Percentiles rank a stretch among this genome's conserved stretches.
phyloP scores from a whole-genome alignment of 2,888 invertebrate genomes.

The Ennomos erosarius region DNA sequence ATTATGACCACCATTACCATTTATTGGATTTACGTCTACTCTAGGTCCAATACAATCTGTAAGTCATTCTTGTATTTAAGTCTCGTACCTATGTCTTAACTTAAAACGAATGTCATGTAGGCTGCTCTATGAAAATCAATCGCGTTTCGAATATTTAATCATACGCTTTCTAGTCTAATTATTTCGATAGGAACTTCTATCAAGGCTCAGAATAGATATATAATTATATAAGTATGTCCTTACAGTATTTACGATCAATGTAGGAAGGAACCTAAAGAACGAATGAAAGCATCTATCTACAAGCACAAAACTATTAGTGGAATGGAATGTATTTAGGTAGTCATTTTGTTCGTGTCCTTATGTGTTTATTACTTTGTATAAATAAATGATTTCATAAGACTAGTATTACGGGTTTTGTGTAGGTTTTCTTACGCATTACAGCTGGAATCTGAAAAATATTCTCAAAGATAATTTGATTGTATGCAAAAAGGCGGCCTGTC shows the following conservation, averaged over 20 bases:
- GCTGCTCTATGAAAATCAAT: slow-evolving; percentile 22
- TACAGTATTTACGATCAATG: no score
- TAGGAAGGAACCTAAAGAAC: slow-evolving; percentile 22
- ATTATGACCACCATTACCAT: no score
- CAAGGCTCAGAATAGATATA: no score
- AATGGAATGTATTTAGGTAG: slow-evolving; percentile 18
- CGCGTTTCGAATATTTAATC: slow-evolving; percentile 22
- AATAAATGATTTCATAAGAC: slow-evolving; percentile 21
- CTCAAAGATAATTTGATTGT: no score
- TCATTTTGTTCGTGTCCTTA: slow-evolving; percentile 28
- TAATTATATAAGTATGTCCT: no score
- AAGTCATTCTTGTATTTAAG: no score
- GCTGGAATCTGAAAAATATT: no score
- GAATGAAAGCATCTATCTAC: slow-evolving; percentile 12
- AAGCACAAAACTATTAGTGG: slow-evolving; percentile 10
- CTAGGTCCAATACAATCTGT: no score
- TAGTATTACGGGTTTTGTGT: slow-evolving; percentile 14
- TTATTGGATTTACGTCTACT: no score
- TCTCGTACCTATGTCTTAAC: background rate
- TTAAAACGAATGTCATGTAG: slow-evolving; percentile 1
- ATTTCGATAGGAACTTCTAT: slow-evolving; percentile 22
- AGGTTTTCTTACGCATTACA: background rate
- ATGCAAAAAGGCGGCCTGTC: no score
- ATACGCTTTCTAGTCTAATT: slow-evolving; percentile 25
- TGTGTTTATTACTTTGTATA: slow-evolving; percentile 25